Evolutionary conservation across 1,140 invertebrate genomes (phyloP), one percentile per base, ranked within the genome.

Genomic region (Ips nitidus): DNA sequence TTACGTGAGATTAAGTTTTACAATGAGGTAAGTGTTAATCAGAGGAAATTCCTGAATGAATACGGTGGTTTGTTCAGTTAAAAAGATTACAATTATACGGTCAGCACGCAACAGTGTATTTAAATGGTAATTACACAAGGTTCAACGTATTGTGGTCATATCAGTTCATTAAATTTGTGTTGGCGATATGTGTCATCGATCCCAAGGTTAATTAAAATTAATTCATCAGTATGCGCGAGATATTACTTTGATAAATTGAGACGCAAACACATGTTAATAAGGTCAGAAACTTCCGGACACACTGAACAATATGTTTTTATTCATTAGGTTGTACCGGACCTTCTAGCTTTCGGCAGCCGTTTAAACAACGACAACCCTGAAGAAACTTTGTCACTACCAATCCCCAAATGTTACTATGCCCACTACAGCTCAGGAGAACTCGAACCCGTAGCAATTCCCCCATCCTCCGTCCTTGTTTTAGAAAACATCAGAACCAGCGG

Each of bases 1-100:
- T 85, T 91, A 1, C 83, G 91, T 55, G 91, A 93, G 80, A 93
- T 93, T 73, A 88, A 91, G 69, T 93, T 93, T 81, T 93, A 93
- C 78, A 93, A 90, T 0, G 86, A 90, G 84, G 86, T 91, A 78
- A 83, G 82, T 69, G 80, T 38, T 6, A 50, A 50, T 50, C 22
- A 1, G 22, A 50, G 22, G 45, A 50, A 50, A 3, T 3, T 50
- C 45, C 7, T 1, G 22, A 8, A 22, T 22, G 22, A 22, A 22
- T 22, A 22, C 22, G 22, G 22, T 22, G 22, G 22, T 22, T 22
- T 22, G 22, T 22, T 22, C 22, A 22, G 22, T 22, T 22, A 22
- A 22, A 22, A 22, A 22, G 22, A 22, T 22, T 22, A 22, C 22
- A 22, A 22, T 22, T 22, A 22, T 22, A 22, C 22, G 22, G 22